Percentiles rank a stretch among this genome's conserved stretches.
These are phyloP conservation scores for Drosophila phalerata DNA, from an alignment of 2,888 invertebrate genomes.

Conservation along the genomic window DNA sequence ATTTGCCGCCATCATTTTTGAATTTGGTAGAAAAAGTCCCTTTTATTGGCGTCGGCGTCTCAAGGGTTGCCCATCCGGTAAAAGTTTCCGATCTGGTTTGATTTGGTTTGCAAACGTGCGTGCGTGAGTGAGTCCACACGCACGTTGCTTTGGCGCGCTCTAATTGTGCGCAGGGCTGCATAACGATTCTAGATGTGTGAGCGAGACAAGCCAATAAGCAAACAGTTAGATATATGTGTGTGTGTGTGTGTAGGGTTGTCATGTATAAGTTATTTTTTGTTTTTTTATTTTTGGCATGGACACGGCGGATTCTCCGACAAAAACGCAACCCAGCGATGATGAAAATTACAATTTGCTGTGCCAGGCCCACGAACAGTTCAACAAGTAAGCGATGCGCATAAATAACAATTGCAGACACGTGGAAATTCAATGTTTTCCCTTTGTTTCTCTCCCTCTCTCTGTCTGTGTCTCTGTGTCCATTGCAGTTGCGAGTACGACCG, in stretches of 20 bases:
- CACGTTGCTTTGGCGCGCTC: slow-evolving; percentile 3
- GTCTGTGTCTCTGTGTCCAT: too few species aligned
- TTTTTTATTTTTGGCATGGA: slow-evolving; percentile 79
- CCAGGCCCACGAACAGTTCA: slow-evolving; percentile 83
- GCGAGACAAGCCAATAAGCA: slow-evolving; percentile 26
- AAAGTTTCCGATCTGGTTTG: too few species aligned
- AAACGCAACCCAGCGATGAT: slow-evolving; percentile 73
- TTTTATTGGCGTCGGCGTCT: too few species aligned
- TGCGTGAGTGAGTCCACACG: background rate
- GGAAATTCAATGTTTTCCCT: background rate
- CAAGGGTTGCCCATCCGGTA: too few species aligned
- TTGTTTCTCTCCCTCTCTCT: too few species aligned
- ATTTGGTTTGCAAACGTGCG: too few species aligned
- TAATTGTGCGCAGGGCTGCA: slow-evolving; percentile 49
- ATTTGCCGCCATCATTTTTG: too few species aligned
- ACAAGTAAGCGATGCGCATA: slow-evolving; percentile 66
- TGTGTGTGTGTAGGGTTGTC: slow-evolving; percentile 44
- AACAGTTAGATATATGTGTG: slow-evolving; percentile 1
- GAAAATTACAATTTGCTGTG: slow-evolving; percentile 83
- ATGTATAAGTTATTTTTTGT: slow-evolving; percentile 59
- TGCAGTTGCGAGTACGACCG: slow-evolving; percentile 77
- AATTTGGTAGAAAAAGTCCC: too few species aligned
- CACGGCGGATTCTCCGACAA: slow-evolving; percentile 75
- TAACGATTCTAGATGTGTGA: slow-evolving; percentile 8
- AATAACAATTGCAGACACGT: background rate